These are phyloP conservation scores for Musca domestica DNA, from an alignment of 1,140 invertebrate species.

Conservation along the genomic window DNA sequence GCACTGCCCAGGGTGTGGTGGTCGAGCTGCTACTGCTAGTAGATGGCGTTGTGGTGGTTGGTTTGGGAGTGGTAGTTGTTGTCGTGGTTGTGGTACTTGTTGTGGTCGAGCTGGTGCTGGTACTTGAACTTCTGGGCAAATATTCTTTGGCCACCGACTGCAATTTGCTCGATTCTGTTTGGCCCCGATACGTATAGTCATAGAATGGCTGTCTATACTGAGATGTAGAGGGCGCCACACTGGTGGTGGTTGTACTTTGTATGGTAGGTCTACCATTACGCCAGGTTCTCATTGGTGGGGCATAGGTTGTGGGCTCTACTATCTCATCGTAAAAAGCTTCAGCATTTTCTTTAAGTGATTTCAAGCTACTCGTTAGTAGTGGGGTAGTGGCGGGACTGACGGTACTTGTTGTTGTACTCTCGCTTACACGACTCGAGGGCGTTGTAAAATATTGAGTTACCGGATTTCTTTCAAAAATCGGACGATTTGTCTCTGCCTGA, in stretches of 20 bases:
- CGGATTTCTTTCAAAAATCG: conserved; percentile 26
- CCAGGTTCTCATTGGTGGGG: conserved; percentile 43
- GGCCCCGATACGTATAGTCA: not conserved
- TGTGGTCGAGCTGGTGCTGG: conserved; percentile 7
- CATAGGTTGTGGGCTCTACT: conserved; percentile 50
- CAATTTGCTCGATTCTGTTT: conserved; percentile 4
- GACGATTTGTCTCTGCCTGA: conserved; percentile 20
- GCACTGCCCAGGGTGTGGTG: conserved; percentile 25
- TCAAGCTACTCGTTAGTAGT: not conserved
- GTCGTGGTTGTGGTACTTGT: conserved; percentile 26
- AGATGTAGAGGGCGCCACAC: conserved; percentile 24
- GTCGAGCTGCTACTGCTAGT: conserved; percentile 24
- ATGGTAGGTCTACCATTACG: conserved; percentile 43
- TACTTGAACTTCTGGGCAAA: conserved; percentile 14
- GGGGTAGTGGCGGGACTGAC: conserved; percentile 22
- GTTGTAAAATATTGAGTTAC: conserved; percentile 15
- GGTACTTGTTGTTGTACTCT: conserved; percentile 5
- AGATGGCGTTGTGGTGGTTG: not conserved
- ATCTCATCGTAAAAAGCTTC: conserved; percentile 22
- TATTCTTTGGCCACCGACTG: conserved; percentile 15
- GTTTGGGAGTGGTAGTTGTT: conserved; percentile 25
- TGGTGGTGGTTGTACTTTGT: conserved; percentile 22
- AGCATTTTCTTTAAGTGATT: not conserved
- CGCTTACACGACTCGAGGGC: not conserved
- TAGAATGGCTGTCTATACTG: conserved; percentile 8